These are phyloP conservation scores for Digitonthophagus gazella DNA, from an alignment of 2,888 invertebrate genomes.

Conservation along the genomic window DNA sequence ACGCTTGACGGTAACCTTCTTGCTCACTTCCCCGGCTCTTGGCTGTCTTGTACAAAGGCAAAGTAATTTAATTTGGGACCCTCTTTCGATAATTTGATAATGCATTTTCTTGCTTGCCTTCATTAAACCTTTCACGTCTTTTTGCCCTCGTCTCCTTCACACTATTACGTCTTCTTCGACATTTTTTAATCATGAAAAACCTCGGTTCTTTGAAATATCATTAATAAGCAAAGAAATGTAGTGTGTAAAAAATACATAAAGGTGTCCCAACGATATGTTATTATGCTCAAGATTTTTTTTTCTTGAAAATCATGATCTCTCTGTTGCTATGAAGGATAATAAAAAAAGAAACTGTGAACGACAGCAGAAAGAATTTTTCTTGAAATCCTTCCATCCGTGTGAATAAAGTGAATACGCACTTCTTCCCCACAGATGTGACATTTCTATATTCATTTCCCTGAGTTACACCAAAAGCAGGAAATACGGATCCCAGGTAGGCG, in stretches of 20 bases:
- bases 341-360: no score
- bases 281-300: no score
- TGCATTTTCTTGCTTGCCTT: constrained; percentile 22
- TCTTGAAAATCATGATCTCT: no score
- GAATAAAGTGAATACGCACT: neutral
- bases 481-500: neutral
- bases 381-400: neutral
- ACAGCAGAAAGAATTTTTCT: neutral
- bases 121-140: constrained; percentile 11
- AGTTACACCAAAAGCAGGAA: constrained; percentile 4
- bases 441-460: constrained; percentile 11
- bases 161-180: neutral
- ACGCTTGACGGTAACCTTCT: neutral
- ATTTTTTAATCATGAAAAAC: neutral
- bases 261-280: no score
- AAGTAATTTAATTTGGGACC: constrained; percentile 20
- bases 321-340: no score
- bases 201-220: neutral
- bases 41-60: constrained; percentile 8
- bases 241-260: no score
- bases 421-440: constrained; percentile 4
- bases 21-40: neutral
- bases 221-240: no score
- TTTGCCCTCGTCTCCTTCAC: neutral
- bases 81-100: constrained; percentile 25